Conservation (phyloP, 2,797 vertebrate species). For the Tenualosa ilisha region DNA sequence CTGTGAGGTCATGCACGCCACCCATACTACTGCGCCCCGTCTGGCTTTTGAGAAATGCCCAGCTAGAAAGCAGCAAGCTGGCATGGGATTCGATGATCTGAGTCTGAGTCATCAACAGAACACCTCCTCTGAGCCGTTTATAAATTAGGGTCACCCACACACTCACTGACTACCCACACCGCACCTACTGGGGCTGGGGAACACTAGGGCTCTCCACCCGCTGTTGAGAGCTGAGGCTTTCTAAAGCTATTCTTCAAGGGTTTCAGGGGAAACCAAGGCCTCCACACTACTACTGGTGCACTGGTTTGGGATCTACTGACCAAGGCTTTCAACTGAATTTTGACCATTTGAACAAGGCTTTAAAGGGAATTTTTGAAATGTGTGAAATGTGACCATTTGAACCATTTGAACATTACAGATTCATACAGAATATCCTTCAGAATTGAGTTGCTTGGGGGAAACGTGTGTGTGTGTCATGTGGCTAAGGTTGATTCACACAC, state of each 20-base stretch:
- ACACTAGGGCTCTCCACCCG: background rate
- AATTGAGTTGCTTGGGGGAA: no score
- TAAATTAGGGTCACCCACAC: background rate
- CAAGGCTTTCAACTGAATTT: background rate
- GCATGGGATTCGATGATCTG: background rate
- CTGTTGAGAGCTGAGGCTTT: background rate
- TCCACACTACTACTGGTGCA: background rate
- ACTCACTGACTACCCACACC: background rate
- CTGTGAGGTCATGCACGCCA: background rate
- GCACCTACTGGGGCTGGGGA: background rate
- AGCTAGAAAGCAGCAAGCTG: background rate
- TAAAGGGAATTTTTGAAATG: no score
- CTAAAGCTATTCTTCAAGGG: background rate
- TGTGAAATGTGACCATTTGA: no score
- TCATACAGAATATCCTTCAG: no score
- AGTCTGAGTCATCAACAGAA: background rate
- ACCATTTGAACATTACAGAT: no score
- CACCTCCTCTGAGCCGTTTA: background rate
- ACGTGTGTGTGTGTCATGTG: no score
- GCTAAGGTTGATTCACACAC: no score
- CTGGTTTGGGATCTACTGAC: no score
- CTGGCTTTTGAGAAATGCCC: background rate
- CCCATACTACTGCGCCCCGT: background rate
- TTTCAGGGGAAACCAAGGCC: background rate
- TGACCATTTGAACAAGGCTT: background rate